phyloP scores from a whole-genome alignment of 2,888 invertebrate species.

The Watsonalla cultraria region DNA sequence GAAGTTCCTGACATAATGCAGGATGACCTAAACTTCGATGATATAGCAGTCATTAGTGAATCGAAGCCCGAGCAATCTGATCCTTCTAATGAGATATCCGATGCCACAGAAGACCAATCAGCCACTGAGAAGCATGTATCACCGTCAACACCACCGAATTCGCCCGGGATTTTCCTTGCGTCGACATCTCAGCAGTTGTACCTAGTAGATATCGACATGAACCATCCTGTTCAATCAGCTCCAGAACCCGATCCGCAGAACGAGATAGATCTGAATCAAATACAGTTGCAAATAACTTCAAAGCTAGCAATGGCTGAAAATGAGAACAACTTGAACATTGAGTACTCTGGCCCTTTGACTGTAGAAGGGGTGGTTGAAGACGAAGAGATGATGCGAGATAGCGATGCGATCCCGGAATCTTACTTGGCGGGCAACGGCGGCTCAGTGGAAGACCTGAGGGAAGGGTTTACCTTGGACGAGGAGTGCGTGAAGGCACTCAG shows the following conservation, averaged over 20 bases:
- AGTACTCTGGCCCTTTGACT: slow-evolving; percentile 64
- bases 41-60: slow-evolving; percentile 46
- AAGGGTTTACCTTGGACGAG: slow-evolving; percentile 81
- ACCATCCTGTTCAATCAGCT: slow-evolving; percentile 22
- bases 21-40: slow-evolving; percentile 56
- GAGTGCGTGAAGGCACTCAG: slow-evolving; percentile 84
- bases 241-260: slow-evolving; percentile 36
- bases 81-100: slow-evolving; percentile 33
- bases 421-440: slow-evolving; percentile 72
- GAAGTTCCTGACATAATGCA: slow-evolving; percentile 66
- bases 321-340: slow-evolving; percentile 74
- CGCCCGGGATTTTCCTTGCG: slow-evolving; percentile 60
- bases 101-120: slow-evolving; percentile 47
- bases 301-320: slow-evolving; percentile 74
- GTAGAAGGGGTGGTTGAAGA: slow-evolving; percentile 55
- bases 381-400: slow-evolving; percentile 33
- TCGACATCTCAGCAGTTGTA: slow-evolving; percentile 61
- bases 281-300: slow-evolving; percentile 66
- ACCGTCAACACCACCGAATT: slow-evolving; percentile 67
- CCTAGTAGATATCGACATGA: slow-evolving; percentile 57
- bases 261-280: slow-evolving; percentile 60
- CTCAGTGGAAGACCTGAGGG: slow-evolving; percentile 71
- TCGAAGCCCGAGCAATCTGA: slow-evolving; percentile 34
- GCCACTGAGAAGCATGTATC: slow-evolving; percentile 58
- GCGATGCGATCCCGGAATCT: slow-evolving; percentile 48